phyloP scores from a whole-genome alignment of 2,797 vertebrate species.

The Hypotaenidia okinawae region DNA sequence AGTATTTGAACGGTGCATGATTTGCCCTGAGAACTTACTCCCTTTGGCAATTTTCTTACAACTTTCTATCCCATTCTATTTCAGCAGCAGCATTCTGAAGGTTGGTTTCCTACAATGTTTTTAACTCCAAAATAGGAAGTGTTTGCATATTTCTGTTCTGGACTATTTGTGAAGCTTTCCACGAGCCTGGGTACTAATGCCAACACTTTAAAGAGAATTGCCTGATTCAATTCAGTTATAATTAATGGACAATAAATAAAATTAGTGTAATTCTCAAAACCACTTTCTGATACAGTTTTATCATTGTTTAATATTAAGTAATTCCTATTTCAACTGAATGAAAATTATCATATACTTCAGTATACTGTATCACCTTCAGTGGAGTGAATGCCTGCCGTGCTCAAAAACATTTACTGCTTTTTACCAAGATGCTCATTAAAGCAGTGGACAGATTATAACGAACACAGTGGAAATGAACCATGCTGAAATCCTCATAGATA shows the following conservation, averaged over 20 bases:
- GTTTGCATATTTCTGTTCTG: neutral
- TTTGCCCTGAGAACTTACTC: slow-evolving; percentile 28
- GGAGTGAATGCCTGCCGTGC: neutral
- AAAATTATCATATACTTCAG: neutral
- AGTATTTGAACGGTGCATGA: neutral
- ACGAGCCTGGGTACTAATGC: neutral
- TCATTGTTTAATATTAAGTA: neutral
- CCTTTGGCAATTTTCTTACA: slow-evolving; percentile 38
- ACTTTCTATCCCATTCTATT: slow-evolving; percentile 27
- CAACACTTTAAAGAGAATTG: neutral
- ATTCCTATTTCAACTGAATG: neutral
- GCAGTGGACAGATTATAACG: neutral
- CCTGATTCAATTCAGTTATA: neutral
- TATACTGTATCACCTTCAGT: neutral
- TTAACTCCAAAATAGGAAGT: slow-evolving; percentile 19
- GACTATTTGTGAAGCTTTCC: slow-evolving; percentile 34
- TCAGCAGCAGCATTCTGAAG: neutral
- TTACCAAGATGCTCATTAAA: neutral
- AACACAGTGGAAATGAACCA: neutral
- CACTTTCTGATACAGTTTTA: neutral
- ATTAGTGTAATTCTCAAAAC: neutral
- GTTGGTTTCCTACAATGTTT: neutral
- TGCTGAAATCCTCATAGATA: neutral
- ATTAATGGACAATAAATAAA: neutral
- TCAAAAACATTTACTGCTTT: neutral